Percentiles rank a stretch among this genome's conserved stretches.
phyloP scores from a whole-genome alignment of 2,888 invertebrate genomes.

The Fissipunctia ypsillon region DNA sequence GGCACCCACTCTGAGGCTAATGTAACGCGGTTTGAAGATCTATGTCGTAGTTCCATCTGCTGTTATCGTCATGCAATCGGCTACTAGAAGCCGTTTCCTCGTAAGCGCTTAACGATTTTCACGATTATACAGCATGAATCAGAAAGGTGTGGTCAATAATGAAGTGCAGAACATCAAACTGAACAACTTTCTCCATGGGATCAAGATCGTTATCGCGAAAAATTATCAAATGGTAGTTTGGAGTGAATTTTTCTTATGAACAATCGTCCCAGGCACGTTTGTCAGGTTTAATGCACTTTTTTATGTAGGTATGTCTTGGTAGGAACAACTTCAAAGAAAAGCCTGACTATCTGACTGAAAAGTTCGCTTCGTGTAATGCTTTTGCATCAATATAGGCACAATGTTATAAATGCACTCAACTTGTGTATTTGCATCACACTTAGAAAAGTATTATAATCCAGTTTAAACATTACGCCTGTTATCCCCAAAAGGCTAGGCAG shows the following conservation, averaged over 20 bases:
- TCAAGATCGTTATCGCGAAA: too few species aligned
- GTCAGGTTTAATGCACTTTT: background rate
- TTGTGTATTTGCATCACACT: background rate
- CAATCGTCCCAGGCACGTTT: background rate
- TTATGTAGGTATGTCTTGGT: background rate
- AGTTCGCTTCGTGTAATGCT: background rate
- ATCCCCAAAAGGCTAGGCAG: background rate
- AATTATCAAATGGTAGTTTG: too few species aligned
- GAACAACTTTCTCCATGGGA: too few species aligned
- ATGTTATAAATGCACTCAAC: background rate
- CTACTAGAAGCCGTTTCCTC: background rate
- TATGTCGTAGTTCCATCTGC: background rate
- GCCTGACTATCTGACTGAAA: background rate
- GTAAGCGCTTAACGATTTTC: background rate
- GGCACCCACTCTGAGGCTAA: constrained; percentile 27
- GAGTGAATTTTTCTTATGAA: background rate
- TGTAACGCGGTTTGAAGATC: constrained; percentile 21
- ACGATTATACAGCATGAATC: background rate
- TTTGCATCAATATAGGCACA: background rate
- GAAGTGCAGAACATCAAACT: too few species aligned
- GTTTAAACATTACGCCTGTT: background rate
- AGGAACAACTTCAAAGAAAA: background rate
- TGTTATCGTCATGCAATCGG: too few species aligned
- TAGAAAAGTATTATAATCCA: background rate
- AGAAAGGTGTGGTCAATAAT: too few species aligned